Evolutionary conservation across 2,888 invertebrate species (phyloP).

Genomic region (Cantharis nigra): DNA sequence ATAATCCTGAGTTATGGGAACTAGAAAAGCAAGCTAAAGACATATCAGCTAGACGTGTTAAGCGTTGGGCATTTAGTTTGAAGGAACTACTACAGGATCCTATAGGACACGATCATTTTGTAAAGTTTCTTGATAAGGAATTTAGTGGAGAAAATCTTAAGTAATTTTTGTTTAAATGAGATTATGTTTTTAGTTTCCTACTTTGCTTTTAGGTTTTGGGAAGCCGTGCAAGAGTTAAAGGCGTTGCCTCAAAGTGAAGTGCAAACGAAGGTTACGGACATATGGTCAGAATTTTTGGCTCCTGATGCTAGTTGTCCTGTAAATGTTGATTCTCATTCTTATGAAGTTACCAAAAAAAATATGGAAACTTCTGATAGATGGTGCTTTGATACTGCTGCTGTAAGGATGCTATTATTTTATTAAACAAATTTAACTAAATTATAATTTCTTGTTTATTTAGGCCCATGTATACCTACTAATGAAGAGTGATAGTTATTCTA

Average conservation of each 20-base stretch:
- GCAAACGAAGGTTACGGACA: slow-evolving; percentile 78
- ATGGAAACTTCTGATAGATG: slow-evolving; percentile 85
- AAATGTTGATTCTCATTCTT: slow-evolving; percentile 93
- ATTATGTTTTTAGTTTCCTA: neutral
- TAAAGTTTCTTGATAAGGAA: slow-evolving; percentile 94
- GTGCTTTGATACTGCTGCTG: slow-evolving; percentile 97
- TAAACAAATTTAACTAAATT: slow-evolving; percentile 3
- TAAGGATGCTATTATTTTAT: slow-evolving; percentile 52
- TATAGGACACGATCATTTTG: slow-evolving; percentile 95
- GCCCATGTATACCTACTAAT: slow-evolving; percentile 98
- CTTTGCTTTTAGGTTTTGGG: slow-evolving; percentile 78
- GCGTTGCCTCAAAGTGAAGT: slow-evolving; percentile 85
- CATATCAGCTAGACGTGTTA: slow-evolving; percentile 88
- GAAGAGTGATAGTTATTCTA: slow-evolving; percentile 98
- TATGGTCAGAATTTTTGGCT: slow-evolving; percentile 92
- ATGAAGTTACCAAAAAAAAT: slow-evolving; percentile 81
- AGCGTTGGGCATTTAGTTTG: slow-evolving; percentile 96
- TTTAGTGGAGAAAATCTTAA: slow-evolving; percentile 98
- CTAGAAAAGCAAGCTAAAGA: slow-evolving; percentile 92
- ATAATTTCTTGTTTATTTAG: slow-evolving; percentile 58
- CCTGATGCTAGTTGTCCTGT: slow-evolving; percentile 95
- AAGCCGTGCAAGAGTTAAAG: slow-evolving; percentile 92
- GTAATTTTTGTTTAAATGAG: slow-evolving; percentile 60
- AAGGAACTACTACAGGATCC: slow-evolving; percentile 93
- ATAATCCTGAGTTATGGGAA: slow-evolving; percentile 97